Base-by-base conservation (phyloP, 2,797 vertebrate genomes). In the Decapterus maruadsi region DNA sequence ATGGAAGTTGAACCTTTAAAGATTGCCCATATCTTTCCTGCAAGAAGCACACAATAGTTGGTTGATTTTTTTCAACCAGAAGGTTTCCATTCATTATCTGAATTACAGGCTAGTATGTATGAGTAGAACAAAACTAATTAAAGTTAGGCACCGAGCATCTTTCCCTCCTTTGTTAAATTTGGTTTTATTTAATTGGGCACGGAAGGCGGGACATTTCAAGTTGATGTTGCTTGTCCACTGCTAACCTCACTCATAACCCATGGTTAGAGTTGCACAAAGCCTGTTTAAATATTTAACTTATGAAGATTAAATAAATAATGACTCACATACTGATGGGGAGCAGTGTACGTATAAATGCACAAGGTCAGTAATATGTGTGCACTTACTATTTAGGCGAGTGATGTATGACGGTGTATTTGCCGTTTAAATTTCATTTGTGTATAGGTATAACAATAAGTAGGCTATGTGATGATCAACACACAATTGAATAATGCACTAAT, bases 231-330 rank as follows among this genome's bases (percentile, higher is more conserved):
- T 62, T 36, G 34, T 65, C 29, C 22, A 12, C 55, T 36, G 26
- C 38, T 12, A 43, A 46, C 12, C 13, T 36, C 1, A 2, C 14
- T 72, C 14, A 4, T 55, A 57, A 42, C 4, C 19, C 9, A 40
- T 5, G 2, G 11, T 67, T 73, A 55, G 12, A 29, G 14, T 2
- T 38, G 17, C 38, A 60, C 17, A 54, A 67, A 62, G 36, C 51
- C 48, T 61, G 42, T 61, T 74, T 50, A 71, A 67, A 75, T 82
- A 73, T 55, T 76, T 67, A 69, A 31, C 19, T 19, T 40, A 16
- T 36, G 26, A 65, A 20, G 26, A 46, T 62, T n/a, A 29, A 34
- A 60, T 2, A 16, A 48, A 50, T 56, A 17, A 26, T 61, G 55
- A 69, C 45, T 82, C 3, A 0, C 19, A n/a, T 22, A 48, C 1